phyloP scores from a whole-genome alignment of 1,140 invertebrate species.

The Calephelis virginiensis region DNA sequence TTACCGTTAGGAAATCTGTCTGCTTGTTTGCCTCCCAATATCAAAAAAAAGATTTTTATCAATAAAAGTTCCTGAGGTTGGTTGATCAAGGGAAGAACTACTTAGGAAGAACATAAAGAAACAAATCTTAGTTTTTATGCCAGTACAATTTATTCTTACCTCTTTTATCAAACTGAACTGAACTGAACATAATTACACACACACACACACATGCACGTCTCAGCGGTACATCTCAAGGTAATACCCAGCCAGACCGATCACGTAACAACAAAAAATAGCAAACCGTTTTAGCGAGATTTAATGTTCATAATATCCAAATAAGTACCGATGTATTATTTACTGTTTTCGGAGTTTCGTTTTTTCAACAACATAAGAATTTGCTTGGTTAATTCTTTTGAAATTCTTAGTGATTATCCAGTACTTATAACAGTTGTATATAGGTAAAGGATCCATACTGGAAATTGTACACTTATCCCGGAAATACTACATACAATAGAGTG shows the following conservation, averaged over 20 bases:
- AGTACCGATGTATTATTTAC: slow-evolving; percentile 6
- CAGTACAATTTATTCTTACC: slow-evolving; percentile 9
- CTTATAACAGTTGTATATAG: slow-evolving; percentile 2
- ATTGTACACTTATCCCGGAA: slow-evolving; percentile 1
- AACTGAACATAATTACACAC: slow-evolving; percentile 18
- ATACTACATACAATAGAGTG: slow-evolving; percentile 3
- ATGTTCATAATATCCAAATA: slow-evolving; percentile 18
- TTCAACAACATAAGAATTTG: background rate
- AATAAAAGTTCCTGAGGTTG: too few relatives aligned
- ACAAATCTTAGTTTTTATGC: background rate
- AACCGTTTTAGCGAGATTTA: slow-evolving; percentile 41
- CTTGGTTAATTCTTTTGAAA: background rate
- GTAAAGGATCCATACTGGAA: background rate
- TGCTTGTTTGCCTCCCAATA: too few relatives aligned
- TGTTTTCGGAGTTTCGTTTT: background rate
- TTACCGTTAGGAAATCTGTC: too few relatives aligned
- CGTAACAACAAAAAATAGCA: slow-evolving; percentile 30
- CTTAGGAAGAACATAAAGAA: background rate
- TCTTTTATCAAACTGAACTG: slow-evolving; percentile 8
- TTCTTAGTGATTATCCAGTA: background rate
- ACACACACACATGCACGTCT: slow-evolving; percentile 22
- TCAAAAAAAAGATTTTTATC: too few relatives aligned
- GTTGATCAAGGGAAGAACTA: background rate
- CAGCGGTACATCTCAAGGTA: slow-evolving; percentile 26
- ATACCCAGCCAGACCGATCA: slow-evolving; percentile 2